Evolutionary conservation across 2,113 vertebrate species (phyloP).

Genomic region (Dromaius novaehollandiae): DNA sequence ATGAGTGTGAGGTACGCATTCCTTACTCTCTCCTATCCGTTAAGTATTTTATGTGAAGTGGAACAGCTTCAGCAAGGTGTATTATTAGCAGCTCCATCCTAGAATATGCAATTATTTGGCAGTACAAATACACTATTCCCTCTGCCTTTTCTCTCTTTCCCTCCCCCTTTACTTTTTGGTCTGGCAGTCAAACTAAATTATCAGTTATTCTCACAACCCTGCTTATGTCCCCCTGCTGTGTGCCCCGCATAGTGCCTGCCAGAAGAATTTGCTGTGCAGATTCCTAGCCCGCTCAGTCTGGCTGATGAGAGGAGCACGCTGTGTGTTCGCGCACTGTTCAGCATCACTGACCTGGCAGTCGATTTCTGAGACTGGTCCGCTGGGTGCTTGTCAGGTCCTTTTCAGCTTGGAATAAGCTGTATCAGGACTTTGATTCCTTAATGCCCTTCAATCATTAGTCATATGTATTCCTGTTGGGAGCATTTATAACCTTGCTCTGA

Average conservation of each 20-base stretch:
- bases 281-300: background rate
- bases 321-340: rapidly evolving
- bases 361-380: background rate
- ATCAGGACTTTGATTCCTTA: background rate
- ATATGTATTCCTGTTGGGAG: background rate
- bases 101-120: background rate
- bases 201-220: background rate
- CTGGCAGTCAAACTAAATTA: background rate
- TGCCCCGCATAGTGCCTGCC: background rate
- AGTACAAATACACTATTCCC: rapidly evolving
- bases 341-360: background rate
- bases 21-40: background rate
- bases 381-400: background rate
- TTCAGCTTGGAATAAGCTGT: background rate
- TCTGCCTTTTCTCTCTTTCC: background rate
- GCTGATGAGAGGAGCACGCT: background rate
- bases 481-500: background rate
- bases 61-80: background rate
- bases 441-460: background rate
- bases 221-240: rapidly evolving
- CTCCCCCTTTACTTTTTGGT: background rate
- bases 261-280: background rate
- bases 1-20: rapidly evolving
- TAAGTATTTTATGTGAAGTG: background rate
- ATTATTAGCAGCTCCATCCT: background rate